Percentiles rank a stretch among this genome's conserved stretches.
Evolutionary conservation across 30 jellyfish, hydroid and myxozoan genomes (phyloP).

Genomic region (Catostylus mosaicus): DNA sequence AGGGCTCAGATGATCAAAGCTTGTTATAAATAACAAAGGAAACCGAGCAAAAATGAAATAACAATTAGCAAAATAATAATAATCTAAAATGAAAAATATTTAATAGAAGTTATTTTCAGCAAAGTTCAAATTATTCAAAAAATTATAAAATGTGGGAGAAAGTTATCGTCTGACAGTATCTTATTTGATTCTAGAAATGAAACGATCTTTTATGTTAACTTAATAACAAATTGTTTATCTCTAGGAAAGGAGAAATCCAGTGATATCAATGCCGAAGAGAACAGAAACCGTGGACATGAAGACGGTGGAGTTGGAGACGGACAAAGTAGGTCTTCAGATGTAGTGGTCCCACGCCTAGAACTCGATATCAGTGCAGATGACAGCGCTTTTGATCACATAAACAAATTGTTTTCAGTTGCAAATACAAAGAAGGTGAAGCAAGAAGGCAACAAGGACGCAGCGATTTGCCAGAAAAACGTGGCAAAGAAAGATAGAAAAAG

Average conservation of each 20-base stretch:
- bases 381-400: conserved; percentile 10
- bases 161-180: background rate
- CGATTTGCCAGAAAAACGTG: background rate
- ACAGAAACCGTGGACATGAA: background rate
- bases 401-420: conserved; percentile 2
- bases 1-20: no score
- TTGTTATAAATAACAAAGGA: no score
- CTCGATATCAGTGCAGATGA: conserved; percentile 48
- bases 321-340: background rate
- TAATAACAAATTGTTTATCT: background rate
- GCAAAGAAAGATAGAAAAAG: background rate
- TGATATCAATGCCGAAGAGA: background rate
- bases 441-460: background rate
- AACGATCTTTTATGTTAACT: background rate
- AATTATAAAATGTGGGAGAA: background rate
- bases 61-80: no score
- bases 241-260: background rate
- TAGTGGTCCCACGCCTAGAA: conserved; percentile 44
- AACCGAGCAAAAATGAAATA: no score
- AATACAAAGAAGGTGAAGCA: background rate
- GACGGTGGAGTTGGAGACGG: background rate
- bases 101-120: no score
- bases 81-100: no score
- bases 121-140: no score
- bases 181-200: background rate